phyloP scores from a whole-genome alignment of 2,888 invertebrate species.

The Melieria omissa region DNA sequence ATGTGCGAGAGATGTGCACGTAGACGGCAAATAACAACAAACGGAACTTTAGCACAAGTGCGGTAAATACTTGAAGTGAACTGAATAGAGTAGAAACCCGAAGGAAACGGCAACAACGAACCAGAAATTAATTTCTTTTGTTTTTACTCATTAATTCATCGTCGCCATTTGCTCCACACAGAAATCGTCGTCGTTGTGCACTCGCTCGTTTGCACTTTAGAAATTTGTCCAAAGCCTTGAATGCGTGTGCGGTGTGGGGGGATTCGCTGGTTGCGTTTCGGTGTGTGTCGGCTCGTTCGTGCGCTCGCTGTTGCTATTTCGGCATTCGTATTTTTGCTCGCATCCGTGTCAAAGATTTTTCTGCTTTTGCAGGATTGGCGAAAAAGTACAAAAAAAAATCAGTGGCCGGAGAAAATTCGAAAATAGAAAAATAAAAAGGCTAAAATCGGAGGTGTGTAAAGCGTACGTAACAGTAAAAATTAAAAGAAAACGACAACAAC shows the following conservation, averaged over 20 bases:
- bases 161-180: conserved; percentile 37
- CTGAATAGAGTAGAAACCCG: background rate
- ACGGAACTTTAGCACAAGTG: background rate
- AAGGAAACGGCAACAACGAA: background rate
- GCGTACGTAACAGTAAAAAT: too few relatives aligned
- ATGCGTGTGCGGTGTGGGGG: background rate
- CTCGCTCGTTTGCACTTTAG: background rate
- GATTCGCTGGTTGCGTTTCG: conserved; percentile 8
- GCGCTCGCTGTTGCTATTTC: background rate
- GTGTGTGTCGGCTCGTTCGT: background rate
- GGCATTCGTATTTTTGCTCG: background rate
- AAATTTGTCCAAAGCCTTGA: background rate
- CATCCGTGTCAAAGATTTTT: background rate
- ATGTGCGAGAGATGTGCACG: background rate
- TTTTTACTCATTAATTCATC: conserved; percentile 39
- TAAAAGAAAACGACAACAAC: background rate
- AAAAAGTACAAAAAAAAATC: background rate
- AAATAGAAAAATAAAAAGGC: too few relatives aligned
- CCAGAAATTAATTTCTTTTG: conserved; percentile 33
- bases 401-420: too few relatives aligned
- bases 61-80: background rate
- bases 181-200: too few relatives aligned
- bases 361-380: background rate
- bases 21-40: background rate
- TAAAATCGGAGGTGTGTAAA: too few relatives aligned